Percentiles rank a stretch among this genome's conserved stretches.
These are phyloP conservation scores for Trimorus sp. DNA, from an alignment of 2,888 invertebrate species.

Conservation along the genomic window DNA sequence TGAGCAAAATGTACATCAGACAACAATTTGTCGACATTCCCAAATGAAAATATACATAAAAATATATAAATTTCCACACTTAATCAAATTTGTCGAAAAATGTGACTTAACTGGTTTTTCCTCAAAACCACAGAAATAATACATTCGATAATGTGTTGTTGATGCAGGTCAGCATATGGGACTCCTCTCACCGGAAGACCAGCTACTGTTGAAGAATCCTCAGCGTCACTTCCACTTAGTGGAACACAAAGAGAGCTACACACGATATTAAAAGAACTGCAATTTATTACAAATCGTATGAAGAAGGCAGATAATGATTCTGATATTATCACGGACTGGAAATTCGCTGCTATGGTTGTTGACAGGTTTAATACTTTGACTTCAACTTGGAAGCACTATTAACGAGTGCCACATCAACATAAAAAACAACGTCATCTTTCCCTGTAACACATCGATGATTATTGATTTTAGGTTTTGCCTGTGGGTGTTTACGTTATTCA, in stretches of 20 bases:
- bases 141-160: background rate
- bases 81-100: too few species aligned
- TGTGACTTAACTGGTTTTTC: too few species aligned
- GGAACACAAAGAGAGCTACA: conserved; percentile 93
- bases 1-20: too few species aligned
- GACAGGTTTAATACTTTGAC: conserved; percentile 86
- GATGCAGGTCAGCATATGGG: conserved; percentile 76
- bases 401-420: too few species aligned
- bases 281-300: conserved; percentile 97
- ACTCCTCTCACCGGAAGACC: conserved; percentile 83
- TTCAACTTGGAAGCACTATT: too few species aligned
- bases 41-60: too few species aligned
- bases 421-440: too few species aligned
- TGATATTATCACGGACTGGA: conserved; percentile 98
- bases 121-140: too few species aligned
- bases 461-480: conserved; percentile 90
- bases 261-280: conserved; percentile 94
- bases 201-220: conserved; percentile 88
- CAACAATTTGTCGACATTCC: too few species aligned
- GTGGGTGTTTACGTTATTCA: conserved; percentile 97
- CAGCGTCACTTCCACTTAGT: conserved; percentile 83
- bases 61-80: too few species aligned
- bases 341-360: conserved; percentile 99
- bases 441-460: conserved; percentile 9
- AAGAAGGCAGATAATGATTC: conserved; percentile 96